Evolutionary conservation across 2,797 vertebrate genomes (phyloP).

Genomic region (Glyptemys insculpta): DNA sequence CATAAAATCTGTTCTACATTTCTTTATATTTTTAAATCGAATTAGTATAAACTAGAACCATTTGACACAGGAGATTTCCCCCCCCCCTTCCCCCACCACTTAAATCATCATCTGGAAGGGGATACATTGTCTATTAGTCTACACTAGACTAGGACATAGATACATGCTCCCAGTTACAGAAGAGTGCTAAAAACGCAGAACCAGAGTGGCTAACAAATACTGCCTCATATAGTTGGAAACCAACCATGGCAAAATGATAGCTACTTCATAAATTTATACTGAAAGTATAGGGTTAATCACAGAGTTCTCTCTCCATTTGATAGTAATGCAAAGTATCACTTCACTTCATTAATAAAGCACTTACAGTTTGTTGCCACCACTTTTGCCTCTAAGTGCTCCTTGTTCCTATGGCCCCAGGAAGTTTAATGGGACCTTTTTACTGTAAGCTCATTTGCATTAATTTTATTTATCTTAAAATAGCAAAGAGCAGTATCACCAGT

Average conservation of each 20-base stretch:
- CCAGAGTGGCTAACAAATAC: background rate
- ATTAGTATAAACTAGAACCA: background rate
- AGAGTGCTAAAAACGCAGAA: background rate
- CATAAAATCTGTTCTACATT: background rate
- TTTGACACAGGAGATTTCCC: background rate
- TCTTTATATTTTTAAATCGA: background rate
- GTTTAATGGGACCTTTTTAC: background rate
- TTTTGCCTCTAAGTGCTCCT: background rate
- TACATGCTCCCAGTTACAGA: background rate
- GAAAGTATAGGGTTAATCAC: background rate
- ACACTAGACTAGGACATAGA: background rate
- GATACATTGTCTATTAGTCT: background rate
- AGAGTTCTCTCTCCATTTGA: background rate
- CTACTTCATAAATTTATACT: background rate
- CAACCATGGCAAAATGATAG: background rate
- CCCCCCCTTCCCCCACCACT: background rate
- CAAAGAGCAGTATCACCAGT: background rate
- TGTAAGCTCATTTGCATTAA: background rate
- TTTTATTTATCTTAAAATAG: background rate
- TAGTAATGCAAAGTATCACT: background rate
- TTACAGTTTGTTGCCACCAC: background rate
- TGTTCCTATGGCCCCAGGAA: background rate
- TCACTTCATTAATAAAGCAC: background rate
- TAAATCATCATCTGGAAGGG: background rate
- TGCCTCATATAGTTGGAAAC: background rate